phyloP scores from a whole-genome alignment of 2,113 vertebrate genomes.

The Rhinichthys klamathensis region DNA sequence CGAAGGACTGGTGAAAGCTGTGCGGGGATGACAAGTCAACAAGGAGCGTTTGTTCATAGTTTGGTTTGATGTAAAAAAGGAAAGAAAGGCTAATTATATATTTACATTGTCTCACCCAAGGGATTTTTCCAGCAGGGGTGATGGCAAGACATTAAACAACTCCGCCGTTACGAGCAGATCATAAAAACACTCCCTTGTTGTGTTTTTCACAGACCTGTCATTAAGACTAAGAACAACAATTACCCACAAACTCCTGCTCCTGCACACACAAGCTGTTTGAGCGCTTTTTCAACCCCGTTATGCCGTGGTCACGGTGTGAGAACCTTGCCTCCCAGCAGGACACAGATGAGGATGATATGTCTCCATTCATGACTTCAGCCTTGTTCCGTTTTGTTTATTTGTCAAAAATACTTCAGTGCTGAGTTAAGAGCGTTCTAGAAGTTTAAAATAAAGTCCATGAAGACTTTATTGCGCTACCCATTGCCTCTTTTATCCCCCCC shows the following conservation, averaged over 20 bases:
- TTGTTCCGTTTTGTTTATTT: constrained; percentile 54
- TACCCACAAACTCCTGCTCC: constrained; percentile 50
- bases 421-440: constrained; percentile 37
- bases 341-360: constrained; percentile 15
- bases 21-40: constrained; percentile 61
- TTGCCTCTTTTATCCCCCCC: constrained; percentile 29
- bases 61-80: constrained; percentile 49
- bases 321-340: constrained; percentile 36
- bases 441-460: constrained; percentile 20
- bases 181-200: constrained; percentile 74
- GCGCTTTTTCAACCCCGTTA: background rate
- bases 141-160: constrained; percentile 81
- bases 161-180: constrained; percentile 73
- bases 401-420: constrained; percentile 54
- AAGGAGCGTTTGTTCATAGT: constrained; percentile 72
- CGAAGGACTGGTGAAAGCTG: constrained; percentile 52
- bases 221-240: constrained; percentile 72
- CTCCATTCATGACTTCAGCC: constrained; percentile 3
- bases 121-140: constrained; percentile 77
- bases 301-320: constrained; percentile 11
- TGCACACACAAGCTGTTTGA: constrained; percentile 27
- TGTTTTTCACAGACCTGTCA: constrained; percentile 74
- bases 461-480: constrained; percentile 43
- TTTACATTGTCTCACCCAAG: constrained; percentile 70
- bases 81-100: constrained; percentile 68